These are phyloP conservation scores for Sminthurinus aureus DNA, from an alignment of 2,888 invertebrate species.

Conservation along the genomic window DNA sequence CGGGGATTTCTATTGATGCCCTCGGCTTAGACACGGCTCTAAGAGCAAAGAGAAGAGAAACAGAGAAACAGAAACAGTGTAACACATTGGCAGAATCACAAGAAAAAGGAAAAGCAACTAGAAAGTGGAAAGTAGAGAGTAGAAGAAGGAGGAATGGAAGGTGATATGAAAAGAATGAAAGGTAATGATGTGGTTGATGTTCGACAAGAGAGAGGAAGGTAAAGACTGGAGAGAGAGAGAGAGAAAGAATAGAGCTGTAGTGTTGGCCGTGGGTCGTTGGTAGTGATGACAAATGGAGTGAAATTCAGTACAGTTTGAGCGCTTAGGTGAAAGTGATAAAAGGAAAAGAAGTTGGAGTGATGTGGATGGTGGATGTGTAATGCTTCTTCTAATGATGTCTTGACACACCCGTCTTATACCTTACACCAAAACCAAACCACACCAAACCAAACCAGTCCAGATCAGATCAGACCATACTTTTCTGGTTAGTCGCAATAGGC, in stretches of 20 bases:
- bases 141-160: not conserved
- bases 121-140: not conserved
- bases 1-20: too few species aligned
- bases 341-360: conserved; percentile 47
- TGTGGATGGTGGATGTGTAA: conserved; percentile 49
- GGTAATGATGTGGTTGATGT: conserved; percentile 16
- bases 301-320: conserved; percentile 38
- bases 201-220: conserved; percentile 16
- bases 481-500: too few species aligned
- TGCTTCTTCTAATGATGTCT: conserved; percentile 49
- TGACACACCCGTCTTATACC: conserved; percentile 28
- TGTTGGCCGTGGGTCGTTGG: not conserved
- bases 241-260: not conserved
- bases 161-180: conserved; percentile 17
- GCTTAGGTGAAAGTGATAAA: conserved; percentile 52
- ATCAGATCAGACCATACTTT: too few species aligned
- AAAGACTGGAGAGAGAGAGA: conserved; percentile 17
- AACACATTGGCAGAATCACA: too few species aligned
- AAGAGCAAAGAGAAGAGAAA: too few species aligned
- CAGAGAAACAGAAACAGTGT: too few species aligned
- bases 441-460: too few species aligned
- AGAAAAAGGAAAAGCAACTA: not conserved
- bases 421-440: not conserved
- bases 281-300: conserved; percentile 46
- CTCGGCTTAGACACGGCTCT: too few species aligned